Conservation (phyloP, 1,140 invertebrate genomes). For the Bombyx mori region DNA sequence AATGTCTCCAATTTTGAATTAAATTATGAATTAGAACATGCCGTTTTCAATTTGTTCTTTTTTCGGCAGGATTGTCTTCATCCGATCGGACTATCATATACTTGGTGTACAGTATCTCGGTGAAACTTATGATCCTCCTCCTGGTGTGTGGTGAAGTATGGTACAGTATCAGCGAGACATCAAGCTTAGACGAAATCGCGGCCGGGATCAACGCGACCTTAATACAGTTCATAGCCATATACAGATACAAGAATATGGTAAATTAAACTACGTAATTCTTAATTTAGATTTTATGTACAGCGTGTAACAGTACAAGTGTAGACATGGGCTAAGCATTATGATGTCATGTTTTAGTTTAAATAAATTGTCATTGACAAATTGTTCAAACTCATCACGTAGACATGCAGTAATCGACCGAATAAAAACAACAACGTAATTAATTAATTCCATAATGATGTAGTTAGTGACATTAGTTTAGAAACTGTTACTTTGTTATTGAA, state of each 20-base stretch:
- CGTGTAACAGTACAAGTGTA: slow-evolving; percentile 1
- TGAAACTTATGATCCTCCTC: slow-evolving; percentile 29
- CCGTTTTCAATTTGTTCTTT: neutral
- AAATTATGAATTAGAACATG: no score
- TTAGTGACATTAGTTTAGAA: no score
- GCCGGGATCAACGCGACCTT: slow-evolving; percentile 33
- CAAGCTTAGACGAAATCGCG: slow-evolving; percentile 28
- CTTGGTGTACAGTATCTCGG: slow-evolving; percentile 26
- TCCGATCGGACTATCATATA: slow-evolving; percentile 23
- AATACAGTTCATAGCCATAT: slow-evolving; percentile 34
- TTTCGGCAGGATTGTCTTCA: slow-evolving; percentile 28
- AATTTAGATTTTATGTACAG: neutral
- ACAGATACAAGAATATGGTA: slow-evolving; percentile 41
- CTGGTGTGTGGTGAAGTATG: slow-evolving; percentile 32
- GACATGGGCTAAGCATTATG: neutral
- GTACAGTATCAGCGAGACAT: slow-evolving; percentile 23
- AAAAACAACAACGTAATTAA: neutral
- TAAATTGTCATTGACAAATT: neutral
- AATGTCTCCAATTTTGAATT: no score
- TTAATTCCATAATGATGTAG: neutral
- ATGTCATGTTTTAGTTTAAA: neutral
- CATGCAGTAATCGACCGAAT: neutral
- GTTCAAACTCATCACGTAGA: neutral
- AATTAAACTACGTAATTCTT: slow-evolving; percentile 10
- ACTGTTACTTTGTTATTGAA: no score